phyloP scores from a whole-genome alignment of 2,797 vertebrate species.

The Urosaurus nigricauda region DNA sequence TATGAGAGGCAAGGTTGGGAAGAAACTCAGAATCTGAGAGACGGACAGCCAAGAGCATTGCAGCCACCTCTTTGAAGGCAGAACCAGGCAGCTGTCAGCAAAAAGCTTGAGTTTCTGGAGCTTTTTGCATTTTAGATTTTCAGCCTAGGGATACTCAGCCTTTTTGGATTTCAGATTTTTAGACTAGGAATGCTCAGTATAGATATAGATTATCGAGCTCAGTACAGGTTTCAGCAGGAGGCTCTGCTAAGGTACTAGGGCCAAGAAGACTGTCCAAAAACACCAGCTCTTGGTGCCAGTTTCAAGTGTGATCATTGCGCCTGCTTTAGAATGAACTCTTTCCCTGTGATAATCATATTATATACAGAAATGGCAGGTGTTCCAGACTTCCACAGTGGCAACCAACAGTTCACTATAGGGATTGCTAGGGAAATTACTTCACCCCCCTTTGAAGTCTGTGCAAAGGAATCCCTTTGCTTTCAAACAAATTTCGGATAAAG shows the following conservation, averaged over 20 bases:
- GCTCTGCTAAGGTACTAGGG: not conserved
- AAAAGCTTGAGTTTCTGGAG: too few species aligned
- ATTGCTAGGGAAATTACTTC: not conserved
- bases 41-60: too few species aligned
- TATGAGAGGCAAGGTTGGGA: too few species aligned
- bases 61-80: too few species aligned
- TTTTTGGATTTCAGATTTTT: too few species aligned
- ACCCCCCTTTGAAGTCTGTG: slow-evolving; percentile 36
- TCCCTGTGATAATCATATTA: not conserved
- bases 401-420: not conserved
- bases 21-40: too few species aligned
- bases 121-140: too few species aligned
- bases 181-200: too few species aligned
- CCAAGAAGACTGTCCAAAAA: not conserved
- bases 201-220: not conserved
- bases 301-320: not conserved
- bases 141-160: too few species aligned
- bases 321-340: not conserved
- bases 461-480: slow-evolving; percentile 50
- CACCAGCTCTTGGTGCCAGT: not conserved
- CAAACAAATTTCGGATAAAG: slow-evolving; percentile 23
- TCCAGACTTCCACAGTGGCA: not conserved
- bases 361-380: not conserved
- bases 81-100: too few species aligned
- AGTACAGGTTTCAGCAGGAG: not conserved